Percentiles rank a stretch among this genome's conserved stretches.
Conservation (phyloP, 53 echinoderm and acorn worm genomes). For the Pentamera pediparva region DNA sequence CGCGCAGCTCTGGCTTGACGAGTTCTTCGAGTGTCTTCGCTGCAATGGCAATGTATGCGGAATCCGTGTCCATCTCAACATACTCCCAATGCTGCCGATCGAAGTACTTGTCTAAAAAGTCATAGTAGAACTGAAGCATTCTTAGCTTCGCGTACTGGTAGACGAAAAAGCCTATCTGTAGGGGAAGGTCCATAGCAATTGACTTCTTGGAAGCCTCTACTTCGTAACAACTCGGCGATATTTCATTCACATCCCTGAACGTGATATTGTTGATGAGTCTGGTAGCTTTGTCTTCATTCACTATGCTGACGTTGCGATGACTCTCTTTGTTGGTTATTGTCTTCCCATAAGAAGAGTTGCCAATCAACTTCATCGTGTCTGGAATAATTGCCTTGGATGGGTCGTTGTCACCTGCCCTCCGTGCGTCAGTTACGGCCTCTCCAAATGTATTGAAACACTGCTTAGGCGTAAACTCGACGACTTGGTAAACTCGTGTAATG, state of each 20-base stretch:
- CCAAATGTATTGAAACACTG: constrained; percentile 27
- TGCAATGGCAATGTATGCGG: neutral
- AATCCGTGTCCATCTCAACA: constrained; percentile 15
- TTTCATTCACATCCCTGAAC: constrained; percentile 9
- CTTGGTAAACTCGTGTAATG: constrained; percentile 39
- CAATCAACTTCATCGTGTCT: constrained; percentile 44
- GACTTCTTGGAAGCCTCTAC: constrained; percentile 20
- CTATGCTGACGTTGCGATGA: constrained; percentile 1
- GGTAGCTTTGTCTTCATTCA: neutral
- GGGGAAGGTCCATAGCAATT: constrained; percentile 21
- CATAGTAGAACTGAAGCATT: constrained; percentile 46
- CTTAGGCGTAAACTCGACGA: constrained; percentile 24
- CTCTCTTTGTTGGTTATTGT: constrained; percentile 28
- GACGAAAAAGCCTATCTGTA: neutral
- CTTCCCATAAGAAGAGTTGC: constrained; percentile 44
- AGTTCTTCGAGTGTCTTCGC: neutral
- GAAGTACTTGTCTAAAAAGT: constrained; percentile 36
- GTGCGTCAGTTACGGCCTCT: constrained; percentile 32
- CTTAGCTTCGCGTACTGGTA: neutral
- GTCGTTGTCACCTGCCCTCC: constrained; percentile 35
- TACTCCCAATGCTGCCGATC: neutral
- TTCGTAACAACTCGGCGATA: neutral
- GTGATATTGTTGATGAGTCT: constrained; percentile 3
- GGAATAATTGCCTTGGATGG: constrained; percentile 31
- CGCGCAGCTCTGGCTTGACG: constrained; percentile 22